Conservation (phyloP, 2,113 vertebrate genomes). For the Poeciliopsis turrubarensis region DNA sequence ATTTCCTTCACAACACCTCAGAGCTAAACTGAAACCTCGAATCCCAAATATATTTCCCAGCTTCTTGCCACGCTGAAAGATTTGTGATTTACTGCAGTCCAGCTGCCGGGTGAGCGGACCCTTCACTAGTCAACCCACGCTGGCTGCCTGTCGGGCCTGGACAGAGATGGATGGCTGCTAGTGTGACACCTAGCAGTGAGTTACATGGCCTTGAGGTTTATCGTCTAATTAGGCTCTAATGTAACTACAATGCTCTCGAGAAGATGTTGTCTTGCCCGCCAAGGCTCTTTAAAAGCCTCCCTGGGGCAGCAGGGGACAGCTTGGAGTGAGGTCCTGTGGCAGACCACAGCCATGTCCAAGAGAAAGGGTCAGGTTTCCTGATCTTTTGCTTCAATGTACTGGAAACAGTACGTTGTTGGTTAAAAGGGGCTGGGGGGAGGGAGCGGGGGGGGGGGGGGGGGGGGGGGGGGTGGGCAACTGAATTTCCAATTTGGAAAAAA, state of each 20-base stretch:
- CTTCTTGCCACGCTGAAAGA: constrained; percentile 29
- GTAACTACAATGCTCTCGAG: constrained; percentile 76
- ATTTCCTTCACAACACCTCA: constrained; percentile 25
- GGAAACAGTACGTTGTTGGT: constrained; percentile 22
- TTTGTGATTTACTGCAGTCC: constrained; percentile 61
- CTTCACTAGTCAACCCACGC: constrained; percentile 20
- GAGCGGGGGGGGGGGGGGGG: no score
- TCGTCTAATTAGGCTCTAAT: constrained; percentile 82
- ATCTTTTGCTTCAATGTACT: constrained; percentile 57
- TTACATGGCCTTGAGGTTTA: constrained; percentile 77
- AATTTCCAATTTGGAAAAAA: constrained; percentile 8
- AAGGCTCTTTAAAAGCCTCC: constrained; percentile 82
- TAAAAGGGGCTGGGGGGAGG: no score
- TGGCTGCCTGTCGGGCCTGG: constrained; percentile 13
- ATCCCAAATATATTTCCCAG: constrained; percentile 30
- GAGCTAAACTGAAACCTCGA: constrained; percentile 28
- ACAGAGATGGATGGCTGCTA: constrained; percentile 75
- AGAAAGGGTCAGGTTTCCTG: constrained; percentile 50
- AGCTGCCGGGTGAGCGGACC: constrained; percentile 52
- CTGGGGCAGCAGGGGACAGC: constrained; percentile 68
- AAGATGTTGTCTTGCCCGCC: constrained; percentile 77
- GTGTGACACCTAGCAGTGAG: constrained; percentile 69
- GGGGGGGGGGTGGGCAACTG: no score
- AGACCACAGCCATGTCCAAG: constrained; percentile 47
- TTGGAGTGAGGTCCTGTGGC: constrained; percentile 55